Conservation (phyloP, 2,797 vertebrate genomes). For the Pangasius djambal region DNA sequence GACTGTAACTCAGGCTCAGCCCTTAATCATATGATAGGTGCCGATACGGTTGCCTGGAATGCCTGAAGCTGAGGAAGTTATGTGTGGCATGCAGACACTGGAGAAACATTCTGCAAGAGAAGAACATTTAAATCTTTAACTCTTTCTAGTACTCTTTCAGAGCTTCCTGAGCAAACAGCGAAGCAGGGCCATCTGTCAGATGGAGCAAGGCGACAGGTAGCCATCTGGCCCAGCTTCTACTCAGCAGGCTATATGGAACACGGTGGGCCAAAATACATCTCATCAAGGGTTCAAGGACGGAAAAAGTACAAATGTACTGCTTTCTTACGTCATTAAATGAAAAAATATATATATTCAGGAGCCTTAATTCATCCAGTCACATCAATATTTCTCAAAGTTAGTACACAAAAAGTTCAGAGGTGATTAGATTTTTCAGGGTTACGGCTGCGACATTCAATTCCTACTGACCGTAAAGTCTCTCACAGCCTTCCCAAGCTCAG, state of each 20-base stretch:
- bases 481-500: neutral
- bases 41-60: conserved; percentile 62
- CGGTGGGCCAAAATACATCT: neutral
- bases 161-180: conserved; percentile 35
- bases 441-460: neutral
- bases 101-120: conserved; percentile 55
- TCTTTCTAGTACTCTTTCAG: conserved; percentile 28
- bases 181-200: conserved; percentile 64
- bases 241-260: neutral
- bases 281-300: conserved; percentile 3
- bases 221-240: conserved; percentile 27
- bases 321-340: neutral
- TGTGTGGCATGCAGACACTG: conserved; percentile 60
- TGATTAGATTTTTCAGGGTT: neutral
- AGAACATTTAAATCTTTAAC: conserved; percentile 49
- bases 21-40: conserved; percentile 57
- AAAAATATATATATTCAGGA: neutral
- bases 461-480: neutral
- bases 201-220: conserved; percentile 47
- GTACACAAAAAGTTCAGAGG: neutral
- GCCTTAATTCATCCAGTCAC: neutral
- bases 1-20: conserved; percentile 54
- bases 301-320: no score
- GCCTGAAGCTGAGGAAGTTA: conserved; percentile 68
- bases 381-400: neutral